A percentile compares a stretch with the other conserved stretches of the same genome.
These are phyloP conservation scores for Dasypolia templi DNA, from an alignment of 2,888 invertebrate genomes.

Conservation along the genomic window DNA sequence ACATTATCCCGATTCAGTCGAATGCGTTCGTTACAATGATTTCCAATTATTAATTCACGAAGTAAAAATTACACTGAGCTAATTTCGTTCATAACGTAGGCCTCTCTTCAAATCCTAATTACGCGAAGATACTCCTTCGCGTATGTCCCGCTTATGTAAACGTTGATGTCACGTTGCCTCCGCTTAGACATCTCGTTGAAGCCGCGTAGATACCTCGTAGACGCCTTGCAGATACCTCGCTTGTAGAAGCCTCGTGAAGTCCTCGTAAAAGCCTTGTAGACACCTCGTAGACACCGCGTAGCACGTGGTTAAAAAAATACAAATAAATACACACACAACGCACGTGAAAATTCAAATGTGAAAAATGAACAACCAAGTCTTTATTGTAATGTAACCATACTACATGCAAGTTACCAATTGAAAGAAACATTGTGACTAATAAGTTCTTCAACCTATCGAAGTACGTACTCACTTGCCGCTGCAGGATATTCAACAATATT, in stretches of 20 bases:
- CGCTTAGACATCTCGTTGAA: background rate
- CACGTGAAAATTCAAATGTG: background rate
- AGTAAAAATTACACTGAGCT: too few species aligned
- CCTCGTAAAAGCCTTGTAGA: background rate
- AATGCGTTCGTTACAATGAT: background rate
- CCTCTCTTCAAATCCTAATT: background rate
- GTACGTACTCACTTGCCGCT: background rate
- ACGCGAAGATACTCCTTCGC: too few species aligned
- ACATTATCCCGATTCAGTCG: too few species aligned
- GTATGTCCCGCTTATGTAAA: background rate
- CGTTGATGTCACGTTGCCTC: background rate
- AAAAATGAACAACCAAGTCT: background rate
- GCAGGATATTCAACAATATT: conserved; percentile 41
- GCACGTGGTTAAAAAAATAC: too few species aligned
- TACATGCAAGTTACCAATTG: conserved; percentile 10
- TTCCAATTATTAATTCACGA: background rate
- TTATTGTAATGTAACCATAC: background rate
- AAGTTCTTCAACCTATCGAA: conserved; percentile 19
- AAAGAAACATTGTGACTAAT: conserved; percentile 27
- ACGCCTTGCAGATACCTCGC: background rate
- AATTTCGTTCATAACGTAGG: background rate
- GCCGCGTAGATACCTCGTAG: background rate
- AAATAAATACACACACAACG: background rate
- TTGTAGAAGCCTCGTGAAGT: background rate
- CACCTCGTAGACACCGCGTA: background rate